Conservation (phyloP, 2,113 vertebrate genomes). For the Edolisoma coerulescens region DNA sequence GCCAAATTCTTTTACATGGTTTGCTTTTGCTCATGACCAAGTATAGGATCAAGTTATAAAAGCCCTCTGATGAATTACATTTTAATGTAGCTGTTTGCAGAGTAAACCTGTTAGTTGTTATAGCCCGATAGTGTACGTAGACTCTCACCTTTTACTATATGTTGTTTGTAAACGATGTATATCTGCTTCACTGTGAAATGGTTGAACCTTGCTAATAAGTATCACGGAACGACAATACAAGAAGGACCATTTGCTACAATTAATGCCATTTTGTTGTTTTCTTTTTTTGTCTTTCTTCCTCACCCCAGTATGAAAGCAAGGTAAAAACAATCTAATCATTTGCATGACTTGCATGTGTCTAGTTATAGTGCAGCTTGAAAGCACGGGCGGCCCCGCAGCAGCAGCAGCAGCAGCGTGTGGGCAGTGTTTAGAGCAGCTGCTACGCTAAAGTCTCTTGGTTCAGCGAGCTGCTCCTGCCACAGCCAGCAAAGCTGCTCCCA, state of each 20-base stretch:
- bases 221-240: background rate
- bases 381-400: background rate
- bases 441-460: background rate
- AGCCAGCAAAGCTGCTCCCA: background rate
- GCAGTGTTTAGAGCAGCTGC: background rate
- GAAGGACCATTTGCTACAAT: background rate
- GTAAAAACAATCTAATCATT: slow-evolving; percentile 76
- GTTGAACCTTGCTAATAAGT: background rate
- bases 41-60: background rate
- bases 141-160: background rate
- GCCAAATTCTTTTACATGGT: background rate
- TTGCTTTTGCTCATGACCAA: background rate
- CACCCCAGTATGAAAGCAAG: slow-evolving; percentile 87
- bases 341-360: slow-evolving; percentile 76
- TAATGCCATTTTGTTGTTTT: slow-evolving; percentile 23
- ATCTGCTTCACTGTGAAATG: background rate
- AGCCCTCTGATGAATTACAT: background rate
- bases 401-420: background rate
- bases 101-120: background rate
- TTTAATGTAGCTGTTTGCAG: background rate
- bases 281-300: slow-evolving; percentile 42
- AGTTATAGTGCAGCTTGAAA: slow-evolving; percentile 34
- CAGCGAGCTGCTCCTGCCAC: slow-evolving; percentile 2
- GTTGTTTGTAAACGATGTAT: background rate
- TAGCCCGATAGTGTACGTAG: background rate